Conservation (phyloP, 2,113 vertebrate genomes). For the Epinephelus cyanopodus region DNA sequence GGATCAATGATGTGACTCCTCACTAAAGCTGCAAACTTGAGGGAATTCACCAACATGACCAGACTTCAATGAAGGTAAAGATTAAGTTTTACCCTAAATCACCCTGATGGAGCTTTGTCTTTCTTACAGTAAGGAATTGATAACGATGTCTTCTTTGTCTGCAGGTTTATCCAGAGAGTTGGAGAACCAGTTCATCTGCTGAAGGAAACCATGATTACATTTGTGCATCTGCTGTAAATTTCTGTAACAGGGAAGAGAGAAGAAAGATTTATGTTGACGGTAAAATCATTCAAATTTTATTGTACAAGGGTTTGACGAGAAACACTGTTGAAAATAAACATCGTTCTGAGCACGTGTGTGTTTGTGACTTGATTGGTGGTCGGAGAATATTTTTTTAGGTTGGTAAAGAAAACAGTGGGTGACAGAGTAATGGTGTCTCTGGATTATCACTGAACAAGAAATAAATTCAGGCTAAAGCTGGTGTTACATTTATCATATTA, state of each 20-base stretch:
- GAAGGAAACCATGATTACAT: background rate
- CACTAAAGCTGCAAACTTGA: background rate
- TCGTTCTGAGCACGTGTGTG: background rate
- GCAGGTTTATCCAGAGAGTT: background rate
- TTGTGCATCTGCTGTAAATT: background rate
- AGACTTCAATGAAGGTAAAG: background rate
- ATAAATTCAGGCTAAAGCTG: no score
- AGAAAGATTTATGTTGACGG: background rate
- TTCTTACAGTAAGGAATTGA: background rate
- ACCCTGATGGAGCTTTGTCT: background rate
- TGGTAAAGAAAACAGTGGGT: background rate
- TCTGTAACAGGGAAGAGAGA: background rate
- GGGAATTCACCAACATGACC: background rate
- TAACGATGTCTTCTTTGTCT: background rate
- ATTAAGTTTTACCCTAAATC: background rate
- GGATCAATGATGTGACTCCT: background rate
- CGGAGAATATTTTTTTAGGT: background rate
- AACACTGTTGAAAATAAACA: constrained; percentile 10
- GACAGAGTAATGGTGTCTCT: no score
- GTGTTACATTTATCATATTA: background rate
- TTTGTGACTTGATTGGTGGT: background rate
- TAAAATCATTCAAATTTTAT: background rate
- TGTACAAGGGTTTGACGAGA: background rate
- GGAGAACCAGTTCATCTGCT: background rate
- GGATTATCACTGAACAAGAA: background rate